Evolutionary conservation across 2,113 vertebrate species (phyloP), one percentile per base, ranked within the genome.

Genomic region (Ciconia maguari): DNA sequence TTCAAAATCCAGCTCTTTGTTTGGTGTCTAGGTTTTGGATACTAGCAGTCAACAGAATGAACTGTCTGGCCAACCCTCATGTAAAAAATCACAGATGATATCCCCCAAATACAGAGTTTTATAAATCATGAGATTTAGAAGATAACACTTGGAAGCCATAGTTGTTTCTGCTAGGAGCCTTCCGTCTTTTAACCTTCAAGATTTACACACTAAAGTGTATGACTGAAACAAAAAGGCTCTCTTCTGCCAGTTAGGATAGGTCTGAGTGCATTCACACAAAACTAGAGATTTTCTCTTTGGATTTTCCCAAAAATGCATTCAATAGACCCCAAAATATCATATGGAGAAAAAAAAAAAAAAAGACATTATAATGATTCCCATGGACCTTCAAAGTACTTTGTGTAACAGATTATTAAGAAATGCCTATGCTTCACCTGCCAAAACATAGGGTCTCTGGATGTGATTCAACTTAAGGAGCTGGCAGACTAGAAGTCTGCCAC

Each of bases 61-160:
- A 71, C 18, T 48, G 3, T 64, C 61, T 68, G 52, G 16, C 10
- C 32, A 46, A 7, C 1, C 0, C 0, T 49, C 29, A 38, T 32
- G 36, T 25, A 7, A 82, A 85, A 72, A 78, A 36, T 76, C 17
- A 64, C 11, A 38, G 16, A 15, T 29, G 44, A 86, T 17, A 77
- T 32, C 61, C 42, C 49, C 19, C 16, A 61, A 61, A 81, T 10
- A 70, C 3, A 14, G 16, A 62, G 6, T 65, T 91, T 89, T 70
- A 13, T 82, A 91, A 91, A 42, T 22, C 10, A 36, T 36, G 36
- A 87, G 5, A 72, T 68, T 79, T 55, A 76, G 32, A 82, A 75
- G 9, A 51, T 17, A 34, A 19, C 11, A 55, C 3, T 27, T 70
- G 24, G 25, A 61, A 69, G 3, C 0, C 15, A 20, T 78, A 19